Conservation (phyloP, 1,140 invertebrate species). For the Euwallacea similis region DNA sequence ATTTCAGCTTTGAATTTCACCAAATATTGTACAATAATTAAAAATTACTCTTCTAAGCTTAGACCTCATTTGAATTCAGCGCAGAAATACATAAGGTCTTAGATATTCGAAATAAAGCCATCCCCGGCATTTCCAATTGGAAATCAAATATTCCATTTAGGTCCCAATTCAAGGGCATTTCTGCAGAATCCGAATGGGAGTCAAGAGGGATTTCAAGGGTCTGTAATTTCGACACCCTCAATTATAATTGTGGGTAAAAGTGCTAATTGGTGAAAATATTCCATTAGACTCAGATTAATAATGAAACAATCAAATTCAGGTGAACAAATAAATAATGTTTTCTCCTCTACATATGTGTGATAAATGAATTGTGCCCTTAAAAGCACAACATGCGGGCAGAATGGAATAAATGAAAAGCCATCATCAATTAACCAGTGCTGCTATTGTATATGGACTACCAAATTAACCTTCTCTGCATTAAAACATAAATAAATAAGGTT, state of each 20-base stretch:
- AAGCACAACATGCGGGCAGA: neutral
- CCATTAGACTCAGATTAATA: slow-evolving; percentile 20
- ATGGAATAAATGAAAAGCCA: slow-evolving; percentile 16
- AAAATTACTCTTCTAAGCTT: too few species aligned
- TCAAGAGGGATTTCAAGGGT: slow-evolving; percentile 25
- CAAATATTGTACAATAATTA: too few species aligned
- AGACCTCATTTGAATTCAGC: too few species aligned
- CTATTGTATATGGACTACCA: slow-evolving; percentile 21
- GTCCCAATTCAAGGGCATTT: slow-evolving; percentile 30
- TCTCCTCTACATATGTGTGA: slow-evolving; percentile 3
- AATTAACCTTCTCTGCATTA: slow-evolving; percentile 25
- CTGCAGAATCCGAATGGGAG: slow-evolving; percentile 17
- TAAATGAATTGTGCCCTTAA: slow-evolving; percentile 14
- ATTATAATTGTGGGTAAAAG: neutral
- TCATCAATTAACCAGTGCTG: slow-evolving; percentile 19
- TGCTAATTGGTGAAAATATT: slow-evolving; percentile 7
- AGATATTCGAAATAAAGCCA: slow-evolving; percentile 26
- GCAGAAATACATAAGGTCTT: too few species aligned
- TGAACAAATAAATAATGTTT: slow-evolving; percentile 13
- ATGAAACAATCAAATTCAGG: slow-evolving; percentile 3
- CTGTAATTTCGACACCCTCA: slow-evolving; percentile 17
- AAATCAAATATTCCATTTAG: slow-evolving; percentile 43
- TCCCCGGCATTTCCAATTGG: slow-evolving; percentile 34
- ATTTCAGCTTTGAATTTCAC: too few species aligned
- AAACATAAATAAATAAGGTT: slow-evolving; percentile 26